Base-by-base conservation (phyloP, 2,797 vertebrate species). In the Sebastes taczanowskii region DNA sequence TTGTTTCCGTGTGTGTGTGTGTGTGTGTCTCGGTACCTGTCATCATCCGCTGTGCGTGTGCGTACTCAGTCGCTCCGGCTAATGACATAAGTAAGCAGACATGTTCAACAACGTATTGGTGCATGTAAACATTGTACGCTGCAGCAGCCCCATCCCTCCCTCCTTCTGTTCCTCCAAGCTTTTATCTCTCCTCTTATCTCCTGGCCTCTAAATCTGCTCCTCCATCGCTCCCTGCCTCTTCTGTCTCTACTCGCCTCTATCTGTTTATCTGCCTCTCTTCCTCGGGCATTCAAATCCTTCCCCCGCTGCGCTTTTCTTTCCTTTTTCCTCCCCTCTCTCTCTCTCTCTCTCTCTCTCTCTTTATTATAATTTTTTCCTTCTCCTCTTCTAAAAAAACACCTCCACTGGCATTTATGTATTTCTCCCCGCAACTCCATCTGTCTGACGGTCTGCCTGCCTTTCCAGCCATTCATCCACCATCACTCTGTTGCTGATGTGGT, bases 21-120 rank as follows among this genome's bases (percentile, higher is more conserved):
- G 35, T 76, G 71, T 71, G 69, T 74, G 30, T 64, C 4, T 82
- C 49, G 4, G 55, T 86, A 82, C 82, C 77, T 84, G 34, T 58
- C 42, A 20, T 77, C 71, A 35, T 82, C 72, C 1, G 23, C 65
- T 49, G 68, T 25, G 63, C 66, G 61, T 76, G 78, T 53, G 69
- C 14, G 29, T 75, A 35, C 42, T 86, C 55, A 60, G 74, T 83
- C 69, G 80, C 64, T 69, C 56, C 68, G 67, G 72, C 74, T 89
- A 92, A 93, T 90, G 88, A 92, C 88, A 91, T 87, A 90, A 91
- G 88, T 83, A 90, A 88, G 87, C 82, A 88, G 88, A 89, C 88
- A 85, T 91, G 91, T 91, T 92, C 72, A 87, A 80, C 89, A 88
- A 82, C 29, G 59, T 90, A 88, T 84, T 81, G 85, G 76, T 74